phyloP scores from a whole-genome alignment of 2,888 invertebrate genomes.

The Tricholauxania praeusta region DNA sequence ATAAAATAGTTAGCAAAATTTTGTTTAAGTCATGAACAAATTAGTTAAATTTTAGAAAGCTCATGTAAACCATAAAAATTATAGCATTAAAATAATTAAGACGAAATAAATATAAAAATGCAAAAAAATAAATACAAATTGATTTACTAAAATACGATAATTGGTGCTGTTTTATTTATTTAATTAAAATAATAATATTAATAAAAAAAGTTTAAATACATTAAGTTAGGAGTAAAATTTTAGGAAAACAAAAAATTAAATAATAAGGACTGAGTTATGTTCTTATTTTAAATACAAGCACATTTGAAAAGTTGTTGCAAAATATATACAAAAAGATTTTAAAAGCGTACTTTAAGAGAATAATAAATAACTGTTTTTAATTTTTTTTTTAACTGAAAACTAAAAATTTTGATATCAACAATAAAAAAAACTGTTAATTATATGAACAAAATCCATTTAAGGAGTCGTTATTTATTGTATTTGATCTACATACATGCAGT shows the following conservation, averaged over 20 bases:
- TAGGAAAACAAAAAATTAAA: constrained; percentile 9
- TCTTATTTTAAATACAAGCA: not conserved
- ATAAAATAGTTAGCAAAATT: constrained; percentile 47
- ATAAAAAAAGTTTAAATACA: constrained; percentile 7
- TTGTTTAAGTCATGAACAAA: constrained; percentile 2
- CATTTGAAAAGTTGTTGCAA: too few relatives aligned
- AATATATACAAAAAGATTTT: too few relatives aligned
- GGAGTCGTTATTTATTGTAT: too few relatives aligned
- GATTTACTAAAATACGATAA: constrained; percentile 9
- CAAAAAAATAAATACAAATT: constrained; percentile 2
- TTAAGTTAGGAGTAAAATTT: not conserved
- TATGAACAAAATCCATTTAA: too few relatives aligned
- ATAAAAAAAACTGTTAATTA: too few relatives aligned
- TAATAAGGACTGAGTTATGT: not conserved
- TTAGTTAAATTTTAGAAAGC: constrained; percentile 14
- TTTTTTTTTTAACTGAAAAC: too few relatives aligned
- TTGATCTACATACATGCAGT: too few relatives aligned
- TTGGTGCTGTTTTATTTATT: constrained; percentile 31
- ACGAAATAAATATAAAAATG: constrained; percentile 9
- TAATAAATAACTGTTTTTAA: too few relatives aligned
- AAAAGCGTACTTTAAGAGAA: too few relatives aligned
- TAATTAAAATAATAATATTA: constrained; percentile 14
- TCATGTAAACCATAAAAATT: constrained; percentile 12
- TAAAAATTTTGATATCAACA: too few relatives aligned
- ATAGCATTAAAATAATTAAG: not conserved